A percentile compares a stretch with the other conserved stretches of the same genome.
Evolutionary conservation across 2,113 vertebrate genomes (phyloP).

Genomic region (Polypterus bichir): DNA sequence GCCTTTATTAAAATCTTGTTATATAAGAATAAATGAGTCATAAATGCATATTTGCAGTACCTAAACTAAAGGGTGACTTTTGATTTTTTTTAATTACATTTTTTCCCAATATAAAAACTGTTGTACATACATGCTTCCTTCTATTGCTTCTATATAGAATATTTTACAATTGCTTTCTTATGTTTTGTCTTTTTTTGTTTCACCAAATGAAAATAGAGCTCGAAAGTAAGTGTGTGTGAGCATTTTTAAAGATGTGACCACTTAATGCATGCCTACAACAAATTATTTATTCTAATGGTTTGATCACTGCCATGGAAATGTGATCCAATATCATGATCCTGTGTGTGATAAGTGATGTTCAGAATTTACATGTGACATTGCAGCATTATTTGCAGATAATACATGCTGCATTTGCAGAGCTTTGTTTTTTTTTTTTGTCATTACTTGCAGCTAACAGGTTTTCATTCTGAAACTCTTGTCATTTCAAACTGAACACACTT

Average conservation of each 20-base stretch:
- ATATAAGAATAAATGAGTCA: no score
- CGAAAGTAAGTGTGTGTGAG: conserved; percentile 93
- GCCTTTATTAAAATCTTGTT: no score
- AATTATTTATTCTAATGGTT: conserved; percentile 71
- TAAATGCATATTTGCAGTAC: no score
- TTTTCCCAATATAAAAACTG: no score
- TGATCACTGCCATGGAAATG: conserved; percentile 66
- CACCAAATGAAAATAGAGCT: conserved; percentile 98
- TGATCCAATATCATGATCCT: conserved; percentile 69
- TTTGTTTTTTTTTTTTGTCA: conserved; percentile 36
- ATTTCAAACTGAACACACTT: no score
- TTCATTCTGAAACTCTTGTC: no score
- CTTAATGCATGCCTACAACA: conserved; percentile 85
- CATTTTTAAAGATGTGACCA: conserved; percentile 62
- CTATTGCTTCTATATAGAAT: neutral
- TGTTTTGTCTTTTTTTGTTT: conserved; percentile 75
- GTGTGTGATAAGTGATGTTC: conserved; percentile 98
- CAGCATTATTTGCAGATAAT: neutral
- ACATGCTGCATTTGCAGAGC: conserved; percentile 21
- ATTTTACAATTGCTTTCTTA: conserved; percentile 13
- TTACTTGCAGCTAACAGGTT: conserved; percentile 35
- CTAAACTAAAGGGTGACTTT: no score
- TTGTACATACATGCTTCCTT: no score
- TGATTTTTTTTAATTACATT: no score
- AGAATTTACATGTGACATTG: conserved; percentile 41